Percentiles rank a stretch among this genome's conserved stretches.
phyloP scores from a whole-genome alignment of 2,113 vertebrate genomes.

The Morone chrysops region DNA sequence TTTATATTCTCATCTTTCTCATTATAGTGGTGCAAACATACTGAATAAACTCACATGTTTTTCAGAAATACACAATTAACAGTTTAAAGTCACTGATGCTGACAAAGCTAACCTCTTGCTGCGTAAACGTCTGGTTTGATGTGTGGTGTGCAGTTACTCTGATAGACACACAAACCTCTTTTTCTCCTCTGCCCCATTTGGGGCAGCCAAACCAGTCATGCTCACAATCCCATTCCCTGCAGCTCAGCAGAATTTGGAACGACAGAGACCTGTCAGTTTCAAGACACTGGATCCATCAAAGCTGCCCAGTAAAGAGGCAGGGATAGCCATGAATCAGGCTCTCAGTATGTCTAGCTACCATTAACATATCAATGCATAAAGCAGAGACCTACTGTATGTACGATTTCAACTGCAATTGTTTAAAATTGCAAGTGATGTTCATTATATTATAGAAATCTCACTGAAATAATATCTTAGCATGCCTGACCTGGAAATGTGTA shows the following conservation, averaged over 20 bases:
- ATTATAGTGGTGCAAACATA: constrained; percentile 3
- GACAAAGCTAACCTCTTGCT: constrained; percentile 20
- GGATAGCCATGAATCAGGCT: constrained; percentile 9
- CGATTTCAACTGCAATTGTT: background rate
- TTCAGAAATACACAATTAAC: constrained; percentile 7
- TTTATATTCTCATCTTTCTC: background rate
- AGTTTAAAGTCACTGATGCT: constrained; percentile 14
- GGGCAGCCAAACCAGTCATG: constrained; percentile 36
- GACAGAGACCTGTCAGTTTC: constrained; percentile 43
- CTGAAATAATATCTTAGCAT: constrained; percentile 18
- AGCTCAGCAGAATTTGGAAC: constrained; percentile 57
- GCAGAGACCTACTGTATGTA: background rate
- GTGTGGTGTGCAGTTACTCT: constrained; percentile 7
- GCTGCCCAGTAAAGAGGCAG: constrained; percentile 14
- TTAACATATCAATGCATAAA: constrained; percentile 2
- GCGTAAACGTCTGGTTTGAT: constrained; percentile 14
- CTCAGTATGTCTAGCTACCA: background rate
- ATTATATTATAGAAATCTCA: background rate
- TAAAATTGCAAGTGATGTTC: background rate
- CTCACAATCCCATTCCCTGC: constrained; percentile 46
- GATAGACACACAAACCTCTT: constrained; percentile 8
- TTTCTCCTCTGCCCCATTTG: constrained; percentile 21
- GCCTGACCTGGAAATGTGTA: constrained; percentile 24
- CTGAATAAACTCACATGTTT: constrained; percentile 3
- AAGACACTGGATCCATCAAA: constrained; percentile 50